These are phyloP conservation scores for Drosophila setosimentum DNA, from an alignment of 2,888 invertebrate genomes.

Conservation along the genomic window DNA sequence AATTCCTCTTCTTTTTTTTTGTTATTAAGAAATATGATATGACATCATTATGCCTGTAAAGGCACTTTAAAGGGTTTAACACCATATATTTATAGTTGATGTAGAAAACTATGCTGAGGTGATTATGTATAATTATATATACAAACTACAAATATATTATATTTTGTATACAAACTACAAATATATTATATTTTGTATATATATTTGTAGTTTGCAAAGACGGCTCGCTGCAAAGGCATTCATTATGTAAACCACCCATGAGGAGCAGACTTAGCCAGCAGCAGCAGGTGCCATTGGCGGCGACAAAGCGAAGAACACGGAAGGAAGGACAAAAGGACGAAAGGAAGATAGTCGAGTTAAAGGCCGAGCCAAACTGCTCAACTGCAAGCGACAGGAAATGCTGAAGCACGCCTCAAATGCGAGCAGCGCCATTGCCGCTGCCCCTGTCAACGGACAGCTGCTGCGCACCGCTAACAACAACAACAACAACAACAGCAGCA, in stretches of 20 bases:
- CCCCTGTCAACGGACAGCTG: constrained; percentile 61
- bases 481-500: constrained; percentile 5
- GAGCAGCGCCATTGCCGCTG: constrained; percentile 57
- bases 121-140: neutral
- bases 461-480: constrained; percentile 57
- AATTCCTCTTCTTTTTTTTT: too few relatives aligned
- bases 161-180: neutral
- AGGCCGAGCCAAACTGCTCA: neutral
- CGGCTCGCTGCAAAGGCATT: constrained; percentile 15
- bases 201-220: constrained; percentile 26
- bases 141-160: neutral
- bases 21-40: neutral
- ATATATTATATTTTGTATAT: neutral
- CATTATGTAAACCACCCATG: constrained; percentile 53
- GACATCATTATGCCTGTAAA: neutral
- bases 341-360: constrained; percentile 4
- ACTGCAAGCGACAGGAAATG: constrained; percentile 66
- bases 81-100: neutral
- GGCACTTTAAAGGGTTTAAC: neutral
- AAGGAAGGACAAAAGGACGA: neutral
- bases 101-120: neutral
- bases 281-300: constrained; percentile 23
- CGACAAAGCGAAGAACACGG: neutral
- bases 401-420: constrained; percentile 82
- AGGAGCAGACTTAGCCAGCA: constrained; percentile 33